Conservation (phyloP, 2,113 vertebrate species). For the Pavo muticus region DNA sequence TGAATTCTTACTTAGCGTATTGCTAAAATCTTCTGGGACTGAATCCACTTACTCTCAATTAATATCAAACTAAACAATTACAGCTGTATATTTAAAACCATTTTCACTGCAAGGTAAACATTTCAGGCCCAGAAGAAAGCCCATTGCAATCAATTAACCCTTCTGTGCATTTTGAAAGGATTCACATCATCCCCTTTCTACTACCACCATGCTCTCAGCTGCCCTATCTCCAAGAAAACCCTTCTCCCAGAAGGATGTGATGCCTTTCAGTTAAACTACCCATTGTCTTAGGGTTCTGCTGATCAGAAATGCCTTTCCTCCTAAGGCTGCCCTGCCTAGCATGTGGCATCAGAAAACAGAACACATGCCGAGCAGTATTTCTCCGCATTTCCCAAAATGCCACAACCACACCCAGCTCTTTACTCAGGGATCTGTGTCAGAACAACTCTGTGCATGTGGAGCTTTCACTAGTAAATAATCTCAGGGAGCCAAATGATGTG, state of each 20-base stretch:
- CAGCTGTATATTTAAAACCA: neutral
- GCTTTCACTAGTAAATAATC: conserved; percentile 52
- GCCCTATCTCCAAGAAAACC: neutral
- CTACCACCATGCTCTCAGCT: neutral
- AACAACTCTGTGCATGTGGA: neutral
- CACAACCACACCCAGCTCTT: conserved; percentile 24
- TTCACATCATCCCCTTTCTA: neutral
- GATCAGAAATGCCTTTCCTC: neutral
- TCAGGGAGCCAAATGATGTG: conserved; percentile 47
- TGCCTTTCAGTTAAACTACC: neutral
- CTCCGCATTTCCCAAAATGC: conserved; percentile 8
- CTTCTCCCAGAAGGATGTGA: neutral
- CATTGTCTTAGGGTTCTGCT: neutral
- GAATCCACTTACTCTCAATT: conserved; percentile 17
- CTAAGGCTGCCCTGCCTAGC: neutral
- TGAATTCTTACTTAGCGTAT: neutral
- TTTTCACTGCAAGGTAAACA: neutral
- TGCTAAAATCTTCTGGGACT: neutral
- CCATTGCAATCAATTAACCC: conserved; percentile 28
- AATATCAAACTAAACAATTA: conserved; percentile 27
- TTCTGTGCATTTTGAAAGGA: neutral
- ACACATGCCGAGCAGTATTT: neutral
- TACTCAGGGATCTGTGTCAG: neutral
- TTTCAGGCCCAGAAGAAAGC: neutral
- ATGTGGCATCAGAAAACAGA: neutral